Evolutionary conservation across 2,797 vertebrate genomes (phyloP).

Genomic region (Coracias cyanogaster): DNA sequence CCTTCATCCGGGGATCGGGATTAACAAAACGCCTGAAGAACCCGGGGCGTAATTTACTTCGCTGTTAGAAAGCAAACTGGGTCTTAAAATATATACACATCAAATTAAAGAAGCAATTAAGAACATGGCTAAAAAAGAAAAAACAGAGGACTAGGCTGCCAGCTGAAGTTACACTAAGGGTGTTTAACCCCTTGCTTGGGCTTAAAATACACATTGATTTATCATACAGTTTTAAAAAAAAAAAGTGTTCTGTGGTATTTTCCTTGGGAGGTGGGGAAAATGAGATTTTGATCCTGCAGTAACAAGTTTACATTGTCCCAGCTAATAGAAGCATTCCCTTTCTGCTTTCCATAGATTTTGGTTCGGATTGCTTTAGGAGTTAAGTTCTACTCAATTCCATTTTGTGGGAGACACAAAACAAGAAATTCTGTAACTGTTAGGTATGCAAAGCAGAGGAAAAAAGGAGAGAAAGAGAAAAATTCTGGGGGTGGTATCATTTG

Average conservation of each 20-base stretch:
- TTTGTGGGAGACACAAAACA: not conserved
- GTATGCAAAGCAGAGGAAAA: slow-evolving; percentile 57
- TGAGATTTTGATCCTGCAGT: not conserved
- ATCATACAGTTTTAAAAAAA: not conserved
- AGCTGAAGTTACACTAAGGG: not conserved
- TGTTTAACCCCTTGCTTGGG: not conserved
- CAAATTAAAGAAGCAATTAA: not conserved
- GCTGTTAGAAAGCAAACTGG: not conserved
- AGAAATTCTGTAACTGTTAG: not conserved
- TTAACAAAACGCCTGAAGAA: not conserved
- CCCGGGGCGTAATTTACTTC: not conserved
- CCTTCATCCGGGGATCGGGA: not conserved
- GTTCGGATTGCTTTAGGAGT: not conserved
- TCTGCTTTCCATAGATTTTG: slow-evolving; percentile 48
- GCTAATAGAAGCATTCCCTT: slow-evolving; percentile 64
- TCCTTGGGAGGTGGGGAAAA: not conserved
- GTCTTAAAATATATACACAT: not conserved
- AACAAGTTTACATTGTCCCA: slow-evolving; percentile 3
- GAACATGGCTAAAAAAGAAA: not conserved
- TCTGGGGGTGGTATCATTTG: not conserved
- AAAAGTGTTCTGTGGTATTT: not conserved
- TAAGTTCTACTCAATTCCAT: not conserved
- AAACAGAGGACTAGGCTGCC: not conserved
- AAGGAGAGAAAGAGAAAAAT: slow-evolving; percentile 63
- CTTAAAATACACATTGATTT: not conserved